Evolutionary conservation across 2,797 vertebrate genomes (phyloP).

Genomic region (Onychomys leucogaster): DNA sequence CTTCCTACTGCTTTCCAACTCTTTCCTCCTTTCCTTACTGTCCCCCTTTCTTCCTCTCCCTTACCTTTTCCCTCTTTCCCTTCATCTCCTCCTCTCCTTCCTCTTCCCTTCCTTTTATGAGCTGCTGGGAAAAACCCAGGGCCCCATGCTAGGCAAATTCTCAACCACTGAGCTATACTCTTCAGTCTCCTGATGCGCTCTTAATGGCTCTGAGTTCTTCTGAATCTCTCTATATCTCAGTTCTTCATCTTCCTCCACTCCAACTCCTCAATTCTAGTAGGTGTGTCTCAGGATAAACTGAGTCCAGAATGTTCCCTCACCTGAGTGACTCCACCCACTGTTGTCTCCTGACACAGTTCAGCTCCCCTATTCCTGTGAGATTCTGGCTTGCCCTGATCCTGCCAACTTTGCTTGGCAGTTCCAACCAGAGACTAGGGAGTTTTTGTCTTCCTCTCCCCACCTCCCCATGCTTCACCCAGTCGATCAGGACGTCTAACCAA

Average conservation of each 20-base stretch:
- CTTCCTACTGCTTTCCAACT: no score
- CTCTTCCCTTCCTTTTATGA: neutral
- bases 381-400: neutral
- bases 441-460: neutral
- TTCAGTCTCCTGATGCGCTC: neutral
- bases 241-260: neutral
- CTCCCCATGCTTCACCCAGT: neutral
- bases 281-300: neutral
- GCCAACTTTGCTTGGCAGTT: neutral
- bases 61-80: no score
- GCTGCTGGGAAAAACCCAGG: neutral
- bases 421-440: neutral
- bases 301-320: neutral
- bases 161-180: neutral
- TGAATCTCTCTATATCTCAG: neutral
- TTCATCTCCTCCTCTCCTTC: neutral
- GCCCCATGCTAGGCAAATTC: neutral
- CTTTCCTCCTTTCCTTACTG: no score
- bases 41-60: neutral
- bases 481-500: neutral
- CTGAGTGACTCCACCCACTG: neutral
- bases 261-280: neutral
- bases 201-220: conserved; percentile 6
- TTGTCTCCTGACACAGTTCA: neutral
- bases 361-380: neutral